Conservation (phyloP, 2,888 invertebrate species). For the Malthinus seriepunctatus region DNA sequence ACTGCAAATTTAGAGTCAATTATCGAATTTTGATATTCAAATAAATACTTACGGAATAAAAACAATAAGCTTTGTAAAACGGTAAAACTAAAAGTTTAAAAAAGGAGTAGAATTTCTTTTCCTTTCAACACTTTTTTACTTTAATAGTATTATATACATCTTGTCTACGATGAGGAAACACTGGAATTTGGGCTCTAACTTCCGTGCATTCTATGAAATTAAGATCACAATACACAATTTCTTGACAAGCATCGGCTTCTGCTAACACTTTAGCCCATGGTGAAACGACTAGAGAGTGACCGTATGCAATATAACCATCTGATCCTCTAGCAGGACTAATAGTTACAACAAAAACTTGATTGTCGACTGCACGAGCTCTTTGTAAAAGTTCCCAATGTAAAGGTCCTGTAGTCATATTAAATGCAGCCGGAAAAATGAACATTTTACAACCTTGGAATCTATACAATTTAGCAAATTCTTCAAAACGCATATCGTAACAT, state of each 20-base stretch:
- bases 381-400: constrained; percentile 89
- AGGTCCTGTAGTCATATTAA: constrained; percentile 96
- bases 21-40: too few species aligned
- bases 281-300: constrained; percentile 80
- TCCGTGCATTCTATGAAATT: constrained; percentile 74
- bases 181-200: constrained; percentile 83
- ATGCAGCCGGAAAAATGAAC: constrained; percentile 91
- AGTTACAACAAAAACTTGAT: constrained; percentile 85
- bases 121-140: not conserved
- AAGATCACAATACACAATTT: constrained; percentile 73
- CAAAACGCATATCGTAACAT: too few species aligned
- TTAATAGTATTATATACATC: constrained; percentile 70
- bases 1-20: too few species aligned
- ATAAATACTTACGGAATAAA: too few species aligned
- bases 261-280: constrained; percentile 82
- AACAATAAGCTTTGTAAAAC: too few species aligned
- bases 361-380: constrained; percentile 81
- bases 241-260: constrained; percentile 71
- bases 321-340: constrained; percentile 82
- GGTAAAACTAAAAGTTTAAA: too few species aligned
- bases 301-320: constrained; percentile 84
- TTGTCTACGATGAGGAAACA: constrained; percentile 64
- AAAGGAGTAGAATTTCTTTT: too few species aligned
- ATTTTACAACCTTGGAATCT: constrained; percentile 76
- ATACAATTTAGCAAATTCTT: constrained; percentile 81